These are phyloP conservation scores for Ophioninae sp. DNA, from an alignment of 2,888 invertebrate genomes.

Conservation along the genomic window DNA sequence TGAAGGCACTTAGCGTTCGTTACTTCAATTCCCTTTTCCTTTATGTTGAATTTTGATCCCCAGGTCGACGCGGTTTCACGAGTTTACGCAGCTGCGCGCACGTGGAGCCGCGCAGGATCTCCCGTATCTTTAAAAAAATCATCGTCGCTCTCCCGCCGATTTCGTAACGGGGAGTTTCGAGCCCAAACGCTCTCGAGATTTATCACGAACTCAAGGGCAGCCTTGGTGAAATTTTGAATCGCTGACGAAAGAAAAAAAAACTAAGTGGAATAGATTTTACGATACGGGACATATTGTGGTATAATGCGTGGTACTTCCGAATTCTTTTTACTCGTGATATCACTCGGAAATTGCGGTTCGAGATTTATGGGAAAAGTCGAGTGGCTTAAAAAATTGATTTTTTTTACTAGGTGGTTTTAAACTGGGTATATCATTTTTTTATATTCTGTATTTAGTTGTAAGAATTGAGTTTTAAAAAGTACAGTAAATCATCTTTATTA, in stretches of 20 bases:
- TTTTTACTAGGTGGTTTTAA: no score
- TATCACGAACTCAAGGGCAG: not conserved
- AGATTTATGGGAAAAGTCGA: no score
- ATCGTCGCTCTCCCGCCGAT: not conserved
- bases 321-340: no score
- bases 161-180: conserved; percentile 15
- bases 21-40: conserved; percentile 45
- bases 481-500: no score
- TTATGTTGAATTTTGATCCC: not conserved
- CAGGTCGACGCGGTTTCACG: not conserved
- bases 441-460: no score
- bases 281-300: not conserved
- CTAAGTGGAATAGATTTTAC: not conserved
- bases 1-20: conserved; percentile 41
- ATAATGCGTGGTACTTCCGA: no score
- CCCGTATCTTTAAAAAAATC: not conserved
- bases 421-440: no score
- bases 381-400: no score
- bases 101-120: not conserved
- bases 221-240: conserved; percentile 7
- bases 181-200: conserved; percentile 1
- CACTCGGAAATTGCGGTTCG: no score
- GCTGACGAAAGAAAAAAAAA: not conserved
- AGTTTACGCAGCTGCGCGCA: not conserved
- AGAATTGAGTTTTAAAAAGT: no score